A percentile compares a stretch with the other conserved stretches of the same genome.
These are phyloP conservation scores for Isotomurus palustris DNA, from an alignment of 2,888 invertebrate species.

Conservation along the genomic window DNA sequence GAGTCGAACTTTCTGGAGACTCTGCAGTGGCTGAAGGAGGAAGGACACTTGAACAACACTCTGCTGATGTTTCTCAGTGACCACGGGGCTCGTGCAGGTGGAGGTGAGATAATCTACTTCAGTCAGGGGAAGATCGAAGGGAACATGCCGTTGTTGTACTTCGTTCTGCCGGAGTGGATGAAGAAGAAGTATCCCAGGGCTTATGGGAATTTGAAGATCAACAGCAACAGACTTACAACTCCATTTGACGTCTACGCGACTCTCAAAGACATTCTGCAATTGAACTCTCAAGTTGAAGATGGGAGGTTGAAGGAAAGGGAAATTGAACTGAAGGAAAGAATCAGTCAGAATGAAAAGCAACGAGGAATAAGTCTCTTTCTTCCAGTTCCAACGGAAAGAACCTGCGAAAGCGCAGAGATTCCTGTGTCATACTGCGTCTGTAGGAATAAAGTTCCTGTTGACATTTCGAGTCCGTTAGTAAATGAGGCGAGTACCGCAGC, in stretches of 20 bases:
- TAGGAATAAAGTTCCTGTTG: conserved; percentile 56
- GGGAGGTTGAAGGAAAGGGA: too few species aligned
- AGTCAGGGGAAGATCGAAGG: conserved; percentile 76
- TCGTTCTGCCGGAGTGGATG: conserved; percentile 70
- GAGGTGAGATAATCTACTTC: conserved; percentile 71
- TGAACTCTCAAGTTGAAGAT: conserved; percentile 5
- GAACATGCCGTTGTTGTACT: conserved; percentile 72
- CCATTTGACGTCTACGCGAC: conserved; percentile 41
- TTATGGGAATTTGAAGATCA: conserved; percentile 22
- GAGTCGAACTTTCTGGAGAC: conserved; percentile 59
- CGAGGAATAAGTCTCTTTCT: conserved; percentile 73
- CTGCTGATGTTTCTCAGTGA: conserved; percentile 72
- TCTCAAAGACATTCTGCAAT: conserved; percentile 30
- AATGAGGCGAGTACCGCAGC: conserved; percentile 59
- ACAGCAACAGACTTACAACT: conserved; percentile 24
- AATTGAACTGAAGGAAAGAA: too few species aligned
- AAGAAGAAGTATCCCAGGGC: conserved; percentile 56
- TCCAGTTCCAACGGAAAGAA: conserved; percentile 65
- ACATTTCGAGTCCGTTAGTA: conserved; percentile 57
- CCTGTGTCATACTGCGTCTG: conserved; percentile 86
- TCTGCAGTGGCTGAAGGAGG: conserved; percentile 56
- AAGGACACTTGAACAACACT: conserved; percentile 62
- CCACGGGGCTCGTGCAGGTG: conserved; percentile 85
- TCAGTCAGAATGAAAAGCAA: too few species aligned
- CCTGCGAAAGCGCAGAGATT: conserved; percentile 72